Base-by-base conservation (phyloP, 35 echinoderm and acorn worm species). In the Diadema setosum region DNA sequence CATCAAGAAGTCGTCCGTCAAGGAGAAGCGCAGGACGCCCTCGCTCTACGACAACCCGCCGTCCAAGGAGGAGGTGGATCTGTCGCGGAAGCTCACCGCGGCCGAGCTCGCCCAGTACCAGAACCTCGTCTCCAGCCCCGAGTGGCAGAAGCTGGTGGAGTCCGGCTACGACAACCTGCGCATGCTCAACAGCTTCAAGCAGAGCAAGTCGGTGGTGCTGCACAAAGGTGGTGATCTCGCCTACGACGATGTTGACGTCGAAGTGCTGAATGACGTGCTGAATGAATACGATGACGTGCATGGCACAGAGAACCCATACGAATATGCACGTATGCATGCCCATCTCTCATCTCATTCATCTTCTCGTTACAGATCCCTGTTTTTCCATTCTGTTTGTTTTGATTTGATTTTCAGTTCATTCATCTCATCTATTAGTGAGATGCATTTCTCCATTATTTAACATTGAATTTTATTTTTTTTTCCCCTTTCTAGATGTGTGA, bases 141-240 rank as follows among this genome's bases (percentile, higher is more conserved):
- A 93, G 60, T 87, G 84, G 91, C 80, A 82, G 65, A 80, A 67
- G n/a, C 75, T 93, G 30, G 56, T 93, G 5, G 91, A 93, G 16
- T 82, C 91, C 15, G 91, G 91, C 18, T 93, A 93, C 42, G 91
- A 93, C 80, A 93, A 93, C 75, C 80, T 93, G 42, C 42, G 91
- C 49, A 70, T 87, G 23, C 73, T 44, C 39, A 78, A 78, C n/a
- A 52, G 60, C 15, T 80, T 70, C 57, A 87, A 87, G 43, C 84
- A 59, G 84, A 93, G 85, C 80, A 82, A 78, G 40, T 78, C 73
- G 40, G 73, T 78, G 73, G 24, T 78, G 34, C 35, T 78, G 27
- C 73, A 78, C 18, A 78, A 78, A 78, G 73, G 73, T 78, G 73
- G 73, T 78, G 73, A 78, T 23, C 15, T 25, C 9, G 73, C 9